Base-by-base conservation (phyloP, 2,797 vertebrate genomes). In the Parauchenoglanis ngamensis region DNA sequence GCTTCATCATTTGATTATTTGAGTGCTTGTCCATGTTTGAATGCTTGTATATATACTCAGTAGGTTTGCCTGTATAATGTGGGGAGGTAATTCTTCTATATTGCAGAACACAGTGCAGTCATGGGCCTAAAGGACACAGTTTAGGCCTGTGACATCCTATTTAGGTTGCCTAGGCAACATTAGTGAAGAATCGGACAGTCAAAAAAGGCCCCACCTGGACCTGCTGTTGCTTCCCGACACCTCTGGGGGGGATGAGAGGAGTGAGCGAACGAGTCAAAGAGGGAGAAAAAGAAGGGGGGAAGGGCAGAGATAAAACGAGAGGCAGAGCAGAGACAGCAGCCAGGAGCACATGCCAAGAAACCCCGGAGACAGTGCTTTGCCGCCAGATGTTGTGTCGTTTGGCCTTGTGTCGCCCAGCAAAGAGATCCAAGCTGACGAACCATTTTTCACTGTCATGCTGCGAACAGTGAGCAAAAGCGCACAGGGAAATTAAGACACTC, bases 391-490 rank as follows among this genome's bases (percentile, higher is more conserved):
- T 93, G 90, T 86, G 87, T 91, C 88, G 86, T 89, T 92, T 92
- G 87, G 86, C 91, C 91, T 91, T 10, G 83, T 56, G 86, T 89
- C 87, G 86, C 88, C 90, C 89, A 70, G 89, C 91, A 89, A 89
- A 91, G 87, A 90, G 91, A 93, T 89, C 70, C 28, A 73, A 90
- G 90, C 88, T 90, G 90, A 92, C 90, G 87, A 92, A 91, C 88
- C 90, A 93, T 93, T 93, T 90, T 92, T 93, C 92, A 93, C 91
- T 92, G 92, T 93, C 92, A 93, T 44, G 52, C 84, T 61, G 83
- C 79, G 91, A 91, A 91, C 89, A 91, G 90, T 89, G 83, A 90
- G 86, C 78, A 87, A 88, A 89, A 89, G 89, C 86, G 88, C 85
- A 88, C 87, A 85, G 90, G 91, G 85, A 91, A 92, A 92, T 91